phyloP scores from a whole-genome alignment of 2,888 invertebrate genomes.

The Acholoe squamosa region DNA sequence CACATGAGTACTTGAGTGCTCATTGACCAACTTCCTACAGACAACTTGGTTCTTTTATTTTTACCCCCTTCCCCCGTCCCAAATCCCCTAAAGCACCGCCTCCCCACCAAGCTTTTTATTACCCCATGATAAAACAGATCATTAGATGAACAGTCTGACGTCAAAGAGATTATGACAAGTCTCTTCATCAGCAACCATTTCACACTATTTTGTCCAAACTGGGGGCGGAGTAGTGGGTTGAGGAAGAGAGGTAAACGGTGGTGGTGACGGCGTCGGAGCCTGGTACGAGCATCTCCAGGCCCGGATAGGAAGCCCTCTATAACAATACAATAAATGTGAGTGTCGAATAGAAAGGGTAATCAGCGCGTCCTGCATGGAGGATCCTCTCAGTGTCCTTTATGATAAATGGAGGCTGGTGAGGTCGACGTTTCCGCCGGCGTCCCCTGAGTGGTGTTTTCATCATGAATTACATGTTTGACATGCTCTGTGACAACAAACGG shows the following conservation, averaged over 20 bases:
- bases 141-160: neutral
- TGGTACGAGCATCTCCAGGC: slow-evolving; percentile 20
- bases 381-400: too few relatives aligned
- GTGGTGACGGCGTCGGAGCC: neutral
- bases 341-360: too few relatives aligned
- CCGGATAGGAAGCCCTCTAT: slow-evolving; percentile 36
- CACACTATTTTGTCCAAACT: slow-evolving; percentile 5
- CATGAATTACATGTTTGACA: slow-evolving; percentile 56
- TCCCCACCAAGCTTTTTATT: too few relatives aligned
- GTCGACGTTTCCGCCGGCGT: slow-evolving; percentile 14
- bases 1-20: too few relatives aligned
- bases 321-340: slow-evolving; percentile 25
- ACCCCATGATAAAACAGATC: neutral
- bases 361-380: too few relatives aligned
- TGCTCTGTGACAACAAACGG: slow-evolving; percentile 54
- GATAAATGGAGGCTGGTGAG: neutral
- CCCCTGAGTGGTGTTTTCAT: slow-evolving; percentile 55
- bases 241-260: neutral
- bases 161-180: slow-evolving; percentile 41
- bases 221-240: neutral
- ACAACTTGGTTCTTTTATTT: too few relatives aligned
- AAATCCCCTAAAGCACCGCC: too few relatives aligned
- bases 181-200: slow-evolving; percentile 31
- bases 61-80: too few relatives aligned
- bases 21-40: too few relatives aligned